Evolutionary conservation across 2,888 invertebrate genomes (phyloP), one percentile per base, ranked within the genome.

Genomic region (Drosophila nr. perissopoda): DNA sequence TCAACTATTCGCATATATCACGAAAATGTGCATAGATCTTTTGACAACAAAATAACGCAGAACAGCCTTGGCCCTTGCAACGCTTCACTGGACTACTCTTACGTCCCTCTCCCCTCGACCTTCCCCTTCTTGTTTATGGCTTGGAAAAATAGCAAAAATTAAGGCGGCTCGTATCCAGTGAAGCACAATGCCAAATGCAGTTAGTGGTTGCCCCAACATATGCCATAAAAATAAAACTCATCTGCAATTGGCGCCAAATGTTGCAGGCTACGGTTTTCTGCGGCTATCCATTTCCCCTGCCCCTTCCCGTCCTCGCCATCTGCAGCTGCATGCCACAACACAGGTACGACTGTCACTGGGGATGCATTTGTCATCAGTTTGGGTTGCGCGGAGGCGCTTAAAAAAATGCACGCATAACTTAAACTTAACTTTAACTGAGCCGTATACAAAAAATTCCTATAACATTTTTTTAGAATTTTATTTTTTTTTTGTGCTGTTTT

Each of bases 381-480:
- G 73, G 54, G 67, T 49, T 67, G 42, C 40, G 31, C 48, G 69
- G 36, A 69, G 72, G 78, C 76, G 76, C 76, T 75, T 70, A 34
- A 34, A 67, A 75, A 78, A 67, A 69, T 76, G 52, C 61, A 81
- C 82, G 87, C 87, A 81, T 89, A 86, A 87, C 87, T 85, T 81
- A n/a, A n/a, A n/a, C n/a, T n/a, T n/a, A n/a, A n/a, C n/a, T 74
- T 77, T 73, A 85, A 88, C 70, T 70, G 81, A 78, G 88, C 70
- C 63, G 73, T 36, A 53, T 8, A 18, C 33, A 34, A 69, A 61
- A 78, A 86, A 79, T 73, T 76, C 67, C 51, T 34, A 66, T 70
- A 62, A 67, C 76, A 73, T 69, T 76, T 78, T 80, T 83, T 64
- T 59, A 60, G 72, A 75, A 70, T 78, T 56, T 51, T 62, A 18